These are phyloP conservation scores for Sipha flava DNA, from an alignment of 1,140 invertebrate genomes.

Conservation along the genomic window DNA sequence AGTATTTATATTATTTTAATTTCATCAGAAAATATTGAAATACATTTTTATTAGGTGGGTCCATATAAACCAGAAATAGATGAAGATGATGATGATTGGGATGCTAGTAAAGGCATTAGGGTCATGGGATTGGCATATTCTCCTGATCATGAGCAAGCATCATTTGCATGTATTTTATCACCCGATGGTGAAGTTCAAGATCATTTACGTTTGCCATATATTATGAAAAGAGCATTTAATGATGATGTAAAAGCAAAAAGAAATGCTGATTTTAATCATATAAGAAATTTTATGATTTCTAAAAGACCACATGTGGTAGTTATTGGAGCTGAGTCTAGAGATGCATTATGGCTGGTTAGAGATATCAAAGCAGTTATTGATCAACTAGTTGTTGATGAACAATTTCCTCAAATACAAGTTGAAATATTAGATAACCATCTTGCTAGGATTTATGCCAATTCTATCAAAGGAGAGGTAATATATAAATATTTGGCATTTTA, in stretches of 20 bases:
- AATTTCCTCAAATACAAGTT: conserved; percentile 77
- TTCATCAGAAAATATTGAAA: not conserved
- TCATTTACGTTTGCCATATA: conserved; percentile 73
- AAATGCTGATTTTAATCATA: conserved; percentile 67
- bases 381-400: conserved; percentile 70
- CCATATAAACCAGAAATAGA: conserved; percentile 72
- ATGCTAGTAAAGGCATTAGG: conserved; percentile 71
- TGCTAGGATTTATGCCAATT: conserved; percentile 83
- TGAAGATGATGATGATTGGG: conserved; percentile 88
- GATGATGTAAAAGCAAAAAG: conserved; percentile 64
- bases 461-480: conserved; percentile 66
- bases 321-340: conserved; percentile 82
- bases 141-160: conserved; percentile 73
- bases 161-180: conserved; percentile 79
- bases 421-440: conserved; percentile 91
- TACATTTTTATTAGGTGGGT: conserved; percentile 51
- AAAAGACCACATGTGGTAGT: conserved; percentile 92
- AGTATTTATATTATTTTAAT: conserved; percentile 4
- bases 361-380: conserved; percentile 73
- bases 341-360: conserved; percentile 73
- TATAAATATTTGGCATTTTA: conserved; percentile 12
- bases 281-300: conserved; percentile 75
- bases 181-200: conserved; percentile 87
- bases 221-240: conserved; percentile 68
- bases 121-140: conserved; percentile 84